Percentiles rank a stretch among this genome's conserved stretches.
Conservation (phyloP, 2,797 vertebrate genomes). For the Brotula barbata region DNA sequence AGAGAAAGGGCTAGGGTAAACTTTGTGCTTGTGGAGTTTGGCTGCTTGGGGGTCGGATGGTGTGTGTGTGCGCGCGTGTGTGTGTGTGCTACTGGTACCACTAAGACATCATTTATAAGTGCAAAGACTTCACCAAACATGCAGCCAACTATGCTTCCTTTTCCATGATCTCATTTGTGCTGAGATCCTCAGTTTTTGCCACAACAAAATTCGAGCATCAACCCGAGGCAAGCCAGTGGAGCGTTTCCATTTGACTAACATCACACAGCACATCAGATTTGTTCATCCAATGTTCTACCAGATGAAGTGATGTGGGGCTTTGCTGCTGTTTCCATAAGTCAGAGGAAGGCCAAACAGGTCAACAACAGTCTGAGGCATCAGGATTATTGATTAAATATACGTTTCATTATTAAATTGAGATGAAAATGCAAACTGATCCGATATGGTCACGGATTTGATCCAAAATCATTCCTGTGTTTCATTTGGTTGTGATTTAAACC, state of each 20-base stretch:
- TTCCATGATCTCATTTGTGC: slow-evolving; percentile 1
- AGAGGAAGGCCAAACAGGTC: slow-evolving; percentile 31
- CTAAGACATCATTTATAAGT: too few species aligned
- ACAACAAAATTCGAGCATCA: too few species aligned
- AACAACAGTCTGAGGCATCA: slow-evolving; percentile 19
- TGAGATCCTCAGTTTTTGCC: not conserved
- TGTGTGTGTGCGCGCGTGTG: not conserved
- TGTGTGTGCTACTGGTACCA: not conserved
- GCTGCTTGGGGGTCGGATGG: not conserved
- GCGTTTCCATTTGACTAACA: slow-evolving; percentile 38
- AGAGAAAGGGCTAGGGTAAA: slow-evolving; percentile 19
- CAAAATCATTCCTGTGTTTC: slow-evolving; percentile 10
- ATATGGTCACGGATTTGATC: too few species aligned
- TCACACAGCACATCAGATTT: slow-evolving; percentile 63
- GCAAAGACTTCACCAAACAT: too few species aligned
- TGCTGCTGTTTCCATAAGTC: slow-evolving; percentile 34
- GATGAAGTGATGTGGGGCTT: slow-evolving; percentile 62
- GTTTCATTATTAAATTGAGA: slow-evolving; percentile 9
- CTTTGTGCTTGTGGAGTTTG: slow-evolving; percentile 23
- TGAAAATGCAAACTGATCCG: not conserved
- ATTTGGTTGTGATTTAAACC: too few species aligned
- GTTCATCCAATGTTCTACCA: slow-evolving; percentile 65
- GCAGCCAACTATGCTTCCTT: too few species aligned
- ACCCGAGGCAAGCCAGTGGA: too few species aligned
- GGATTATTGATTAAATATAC: slow-evolving; percentile 15